A percentile compares a stretch with the other conserved stretches of the same genome.
Conservation (phyloP, 2,113 vertebrate species). For the Marmota flaviventris region DNA sequence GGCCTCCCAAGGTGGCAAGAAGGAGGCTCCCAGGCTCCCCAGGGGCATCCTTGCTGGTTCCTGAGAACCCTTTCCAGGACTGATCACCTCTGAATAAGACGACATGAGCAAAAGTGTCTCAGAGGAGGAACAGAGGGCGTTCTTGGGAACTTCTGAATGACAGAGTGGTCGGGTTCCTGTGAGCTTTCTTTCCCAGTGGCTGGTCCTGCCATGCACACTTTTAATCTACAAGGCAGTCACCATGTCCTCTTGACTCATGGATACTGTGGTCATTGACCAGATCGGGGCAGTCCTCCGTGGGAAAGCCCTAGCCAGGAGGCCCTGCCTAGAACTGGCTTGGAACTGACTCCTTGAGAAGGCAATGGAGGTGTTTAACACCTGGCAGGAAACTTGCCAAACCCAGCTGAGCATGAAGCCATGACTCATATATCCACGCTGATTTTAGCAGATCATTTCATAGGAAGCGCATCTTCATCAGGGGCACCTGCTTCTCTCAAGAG, state of each 20-base stretch:
- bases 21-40: fast-evolving
- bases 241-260: too few relatives aligned
- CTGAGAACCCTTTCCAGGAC: background rate
- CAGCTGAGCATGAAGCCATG: background rate
- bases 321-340: background rate
- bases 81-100: background rate
- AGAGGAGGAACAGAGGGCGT: background rate
- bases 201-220: background rate
- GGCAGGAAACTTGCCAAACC: background rate
- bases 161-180: too few relatives aligned
- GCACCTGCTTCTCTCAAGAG: background rate
- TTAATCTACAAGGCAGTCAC: background rate
- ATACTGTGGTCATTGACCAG: fast-evolving
- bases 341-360: background rate
- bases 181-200: background rate
- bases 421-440: background rate
- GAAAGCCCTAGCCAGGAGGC: background rate
- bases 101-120: fast-evolving
- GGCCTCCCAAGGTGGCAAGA: background rate
- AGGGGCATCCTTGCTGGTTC: background rate
- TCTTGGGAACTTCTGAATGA: background rate
- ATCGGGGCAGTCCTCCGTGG: fast-evolving
- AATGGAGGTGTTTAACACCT: background rate
- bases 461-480: background rate
- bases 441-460: background rate